Evolutionary conservation across 2,113 vertebrate species (phyloP).

Genomic region (Callionymus lyra): DNA sequence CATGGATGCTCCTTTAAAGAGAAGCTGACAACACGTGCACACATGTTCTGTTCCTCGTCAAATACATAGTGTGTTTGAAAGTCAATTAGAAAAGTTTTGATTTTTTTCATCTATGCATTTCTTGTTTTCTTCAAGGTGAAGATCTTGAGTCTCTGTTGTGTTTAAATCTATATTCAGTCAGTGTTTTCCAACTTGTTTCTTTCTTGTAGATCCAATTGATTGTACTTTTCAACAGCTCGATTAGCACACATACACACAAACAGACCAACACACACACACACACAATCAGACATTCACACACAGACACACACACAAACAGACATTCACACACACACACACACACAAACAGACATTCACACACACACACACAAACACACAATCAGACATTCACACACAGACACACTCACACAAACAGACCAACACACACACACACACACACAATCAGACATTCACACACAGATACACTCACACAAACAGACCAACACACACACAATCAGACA

Average conservation of each 20-base stretch:
- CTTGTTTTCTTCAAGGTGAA: too few relatives aligned
- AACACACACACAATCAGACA: constrained; percentile 8
- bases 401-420: not conserved
- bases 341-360: constrained; percentile 5
- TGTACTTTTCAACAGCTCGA: too few relatives aligned
- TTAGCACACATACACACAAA: not conserved
- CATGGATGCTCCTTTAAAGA: too few relatives aligned
- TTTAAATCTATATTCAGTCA: too few relatives aligned
- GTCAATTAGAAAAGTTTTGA: too few relatives aligned
- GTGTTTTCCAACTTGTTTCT: too few relatives aligned
- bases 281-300: not conserved
- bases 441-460: constrained; percentile 3
- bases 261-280: not conserved
- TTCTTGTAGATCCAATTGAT: too few relatives aligned
- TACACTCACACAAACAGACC: not conserved
- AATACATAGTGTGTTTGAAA: too few relatives aligned
- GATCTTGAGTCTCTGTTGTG: too few relatives aligned
- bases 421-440: constrained; percentile 5
- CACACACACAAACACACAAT: constrained; percentile 1
- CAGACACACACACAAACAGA: constrained; percentile 5
- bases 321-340: not conserved
- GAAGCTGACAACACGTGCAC: too few relatives aligned
- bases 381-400: constrained; percentile 6
- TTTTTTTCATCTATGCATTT: too few relatives aligned
- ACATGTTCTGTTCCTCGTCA: too few relatives aligned